Evolutionary conservation across 2,797 vertebrate species (phyloP).

Genomic region (Balearica regulorum): DNA sequence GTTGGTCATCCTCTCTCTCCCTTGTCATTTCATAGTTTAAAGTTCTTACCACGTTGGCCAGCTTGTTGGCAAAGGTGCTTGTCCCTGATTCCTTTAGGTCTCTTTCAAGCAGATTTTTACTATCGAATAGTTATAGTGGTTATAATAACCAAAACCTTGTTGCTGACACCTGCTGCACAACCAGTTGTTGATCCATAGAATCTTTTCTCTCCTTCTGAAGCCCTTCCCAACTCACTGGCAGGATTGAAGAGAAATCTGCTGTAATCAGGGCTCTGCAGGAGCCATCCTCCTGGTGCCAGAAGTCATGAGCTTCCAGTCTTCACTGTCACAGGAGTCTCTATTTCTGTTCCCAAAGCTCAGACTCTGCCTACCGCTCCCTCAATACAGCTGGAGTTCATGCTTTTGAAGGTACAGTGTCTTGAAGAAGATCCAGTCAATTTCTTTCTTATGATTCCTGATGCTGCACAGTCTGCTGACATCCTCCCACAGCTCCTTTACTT

Average conservation of each 20-base stretch:
- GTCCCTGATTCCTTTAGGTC: accelerated
- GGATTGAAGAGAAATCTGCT: not conserved
- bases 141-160: not conserved
- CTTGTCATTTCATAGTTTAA: not conserved
- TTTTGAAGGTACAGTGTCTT: not conserved
- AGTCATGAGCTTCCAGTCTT: not conserved
- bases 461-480: not conserved
- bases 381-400: not conserved
- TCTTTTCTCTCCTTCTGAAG: not conserved
- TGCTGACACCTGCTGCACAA: not conserved
- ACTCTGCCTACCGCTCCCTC: not conserved
- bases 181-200: not conserved
- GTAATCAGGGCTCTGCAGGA: not conserved
- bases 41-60: not conserved
- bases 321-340: not conserved
- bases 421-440: not conserved
- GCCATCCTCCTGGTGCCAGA: not conserved
- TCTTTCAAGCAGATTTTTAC: not conserved
- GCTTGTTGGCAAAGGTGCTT: not conserved
- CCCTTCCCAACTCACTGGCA: not conserved
- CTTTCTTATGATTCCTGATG: not conserved
- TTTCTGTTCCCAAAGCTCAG: not conserved
- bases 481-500: not conserved
- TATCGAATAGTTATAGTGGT: not conserved
- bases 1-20: not conserved